These are phyloP conservation scores for Cryptocheilus praepositus DNA, from an alignment of 2,888 invertebrate species.

Conservation along the genomic window DNA sequence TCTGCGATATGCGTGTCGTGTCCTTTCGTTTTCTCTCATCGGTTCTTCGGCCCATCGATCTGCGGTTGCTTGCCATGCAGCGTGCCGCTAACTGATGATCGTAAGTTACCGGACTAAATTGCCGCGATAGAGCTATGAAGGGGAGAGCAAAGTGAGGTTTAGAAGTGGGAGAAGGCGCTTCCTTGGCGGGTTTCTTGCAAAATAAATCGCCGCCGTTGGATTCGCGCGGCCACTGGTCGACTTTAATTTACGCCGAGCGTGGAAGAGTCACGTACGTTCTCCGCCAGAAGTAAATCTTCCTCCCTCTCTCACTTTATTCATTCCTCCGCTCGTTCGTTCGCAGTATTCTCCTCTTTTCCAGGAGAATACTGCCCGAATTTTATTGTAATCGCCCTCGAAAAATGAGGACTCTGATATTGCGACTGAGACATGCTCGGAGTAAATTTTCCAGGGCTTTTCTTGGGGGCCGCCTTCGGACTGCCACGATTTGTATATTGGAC, in stretches of 20 bases:
- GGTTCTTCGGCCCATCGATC: conserved; percentile 20
- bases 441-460: too few species aligned
- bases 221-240: conserved; percentile 14
- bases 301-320: too few species aligned
- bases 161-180: neutral
- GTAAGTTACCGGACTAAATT: conserved; percentile 24
- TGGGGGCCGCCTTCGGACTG: too few species aligned
- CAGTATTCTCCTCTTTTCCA: too few species aligned
- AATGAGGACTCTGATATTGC: too few species aligned
- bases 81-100: conserved; percentile 22
- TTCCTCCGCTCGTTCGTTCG: neutral
- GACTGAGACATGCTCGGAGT: too few species aligned
- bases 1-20: neutral
- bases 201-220: conserved; percentile 24
- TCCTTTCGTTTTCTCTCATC: conserved; percentile 19
- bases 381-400: too few species aligned
- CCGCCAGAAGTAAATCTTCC: conserved; percentile 14
- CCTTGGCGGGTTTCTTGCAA: conserved; percentile 19
- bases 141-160: conserved; percentile 5
- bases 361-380: too few species aligned
- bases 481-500: too few species aligned
- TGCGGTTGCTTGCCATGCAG: conserved; percentile 20
- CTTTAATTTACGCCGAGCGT: conserved; percentile 21
- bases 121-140: conserved; percentile 11
- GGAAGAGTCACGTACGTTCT: conserved; percentile 18